Evolutionary conservation across 1,140 invertebrate genomes (phyloP).

Genomic region (Manduca sexta): DNA sequence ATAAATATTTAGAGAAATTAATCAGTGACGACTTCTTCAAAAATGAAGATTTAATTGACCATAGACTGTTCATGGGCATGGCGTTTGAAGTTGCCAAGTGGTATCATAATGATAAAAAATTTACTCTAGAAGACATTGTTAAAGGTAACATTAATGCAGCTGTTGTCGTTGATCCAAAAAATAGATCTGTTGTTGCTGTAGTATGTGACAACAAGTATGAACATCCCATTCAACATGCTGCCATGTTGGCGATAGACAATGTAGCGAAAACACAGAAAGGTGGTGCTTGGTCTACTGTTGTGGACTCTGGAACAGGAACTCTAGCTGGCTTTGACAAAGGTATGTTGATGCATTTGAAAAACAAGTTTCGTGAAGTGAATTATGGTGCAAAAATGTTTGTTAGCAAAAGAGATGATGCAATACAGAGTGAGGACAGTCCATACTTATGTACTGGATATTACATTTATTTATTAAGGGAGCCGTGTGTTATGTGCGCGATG

Average conservation of each 20-base stretch:
- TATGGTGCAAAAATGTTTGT: slow-evolving; percentile 41
- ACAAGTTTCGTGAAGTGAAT: slow-evolving; percentile 32
- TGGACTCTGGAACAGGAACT: slow-evolving; percentile 6
- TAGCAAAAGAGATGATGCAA: slow-evolving; percentile 19
- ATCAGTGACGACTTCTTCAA: slow-evolving; percentile 78
- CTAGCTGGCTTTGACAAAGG: slow-evolving; percentile 27
- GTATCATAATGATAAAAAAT: slow-evolving; percentile 16
- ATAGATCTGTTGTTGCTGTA: slow-evolving; percentile 77
- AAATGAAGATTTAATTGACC: slow-evolving; percentile 71
- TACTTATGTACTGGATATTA: slow-evolving; percentile 95
- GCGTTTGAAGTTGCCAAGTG: slow-evolving; percentile 74
- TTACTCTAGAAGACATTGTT: slow-evolving; percentile 22
- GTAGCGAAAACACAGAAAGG: slow-evolving; percentile 88
- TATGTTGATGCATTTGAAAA: slow-evolving; percentile 35
- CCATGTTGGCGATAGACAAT: slow-evolving; percentile 89
- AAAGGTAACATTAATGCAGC: slow-evolving; percentile 61
- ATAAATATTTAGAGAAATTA: slow-evolving; percentile 80
- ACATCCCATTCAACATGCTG: slow-evolving; percentile 88
- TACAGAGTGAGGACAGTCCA: slow-evolving; percentile 63
- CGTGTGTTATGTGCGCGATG: slow-evolving; percentile 96
- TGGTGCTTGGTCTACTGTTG: slow-evolving; percentile 77
- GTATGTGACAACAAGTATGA: slow-evolving; percentile 74
- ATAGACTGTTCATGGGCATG: slow-evolving; percentile 77
- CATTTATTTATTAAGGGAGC: slow-evolving; percentile 88
- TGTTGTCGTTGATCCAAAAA: slow-evolving; percentile 81